phyloP scores from a whole-genome alignment of 2,888 invertebrate genomes.

The Branchellion lobata region DNA sequence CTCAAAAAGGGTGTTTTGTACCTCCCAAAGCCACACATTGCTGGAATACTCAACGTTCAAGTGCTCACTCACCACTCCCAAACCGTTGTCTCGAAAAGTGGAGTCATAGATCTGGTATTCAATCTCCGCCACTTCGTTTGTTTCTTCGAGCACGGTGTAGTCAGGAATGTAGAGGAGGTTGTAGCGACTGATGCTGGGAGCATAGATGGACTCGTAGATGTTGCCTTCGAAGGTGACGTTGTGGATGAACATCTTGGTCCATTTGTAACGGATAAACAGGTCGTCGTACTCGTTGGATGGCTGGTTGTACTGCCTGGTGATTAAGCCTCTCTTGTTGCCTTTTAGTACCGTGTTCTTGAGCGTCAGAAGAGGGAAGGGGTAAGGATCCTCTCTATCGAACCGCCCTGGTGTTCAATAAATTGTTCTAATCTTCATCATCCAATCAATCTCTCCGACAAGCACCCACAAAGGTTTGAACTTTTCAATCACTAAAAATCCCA shows the following conservation, averaged over 20 bases:
- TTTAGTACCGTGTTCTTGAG: constrained; percentile 49
- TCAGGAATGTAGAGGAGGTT: constrained; percentile 60
- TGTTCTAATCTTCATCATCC: constrained; percentile 34
- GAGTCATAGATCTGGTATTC: constrained; percentile 83
- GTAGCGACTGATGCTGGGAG: constrained; percentile 61
- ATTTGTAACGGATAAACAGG: constrained; percentile 58
- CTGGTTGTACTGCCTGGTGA: constrained; percentile 61
- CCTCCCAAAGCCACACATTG: constrained; percentile 90
- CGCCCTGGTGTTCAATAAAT: background rate
- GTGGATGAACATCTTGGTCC: constrained; percentile 56
- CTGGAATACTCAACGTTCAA: constrained; percentile 90
- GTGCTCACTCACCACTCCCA: constrained; percentile 79
- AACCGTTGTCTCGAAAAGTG: constrained; percentile 74
- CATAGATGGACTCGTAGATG: constrained; percentile 58
- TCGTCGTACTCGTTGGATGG: constrained; percentile 60
- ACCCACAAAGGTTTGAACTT: background rate
- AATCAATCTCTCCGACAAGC: background rate
- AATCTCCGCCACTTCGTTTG: constrained; percentile 80
- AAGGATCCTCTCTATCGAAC: constrained; percentile 44
- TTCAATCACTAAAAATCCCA: background rate
- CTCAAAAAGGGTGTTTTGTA: constrained; percentile 82
- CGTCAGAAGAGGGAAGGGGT: constrained; percentile 51
- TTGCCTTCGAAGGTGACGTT: constrained; percentile 55
- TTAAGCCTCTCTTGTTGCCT: constrained; percentile 56
- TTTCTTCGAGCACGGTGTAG: constrained; percentile 57